Evolutionary conservation across 2,888 invertebrate genomes (phyloP), one percentile per base, ranked within the genome.

Genomic region (Tetropium fuscum): DNA sequence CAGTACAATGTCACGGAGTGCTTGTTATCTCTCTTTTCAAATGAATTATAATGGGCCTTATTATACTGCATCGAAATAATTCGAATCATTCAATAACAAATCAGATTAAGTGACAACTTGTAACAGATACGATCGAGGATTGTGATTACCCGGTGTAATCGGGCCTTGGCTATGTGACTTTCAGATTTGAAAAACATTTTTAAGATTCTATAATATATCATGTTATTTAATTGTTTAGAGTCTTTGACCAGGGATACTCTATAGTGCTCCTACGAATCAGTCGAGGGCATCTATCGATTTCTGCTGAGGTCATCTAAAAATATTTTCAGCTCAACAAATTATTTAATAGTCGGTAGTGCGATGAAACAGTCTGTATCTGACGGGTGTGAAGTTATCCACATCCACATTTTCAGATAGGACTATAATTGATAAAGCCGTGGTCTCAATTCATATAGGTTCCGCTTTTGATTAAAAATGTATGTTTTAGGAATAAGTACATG

Each of bases 41-140:
- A 58, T 56, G 58, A 55, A 62, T 58, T 53, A 62, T 62, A 62
- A 62, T 62, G 55, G 55, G 45, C 43, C 53, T 51, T 45, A 58
- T 62, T 62, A 56, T 62, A 62, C 53, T 55, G 36, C 53, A 53
- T 58, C 48, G 43, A 11, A 13, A 11, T 55, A 55, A 56, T 55
- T 55, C 45, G 51, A 53, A 56, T 60, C 58, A 60, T 60, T 55
- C 67, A 58, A 64, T 62, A 54, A 63, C 63, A 68, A 47, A 34
- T 19, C 30, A 32, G 47, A 47, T 47, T 32, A 47, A 47, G 47
- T 19, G 47, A 47, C 47, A 47, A 47, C 47, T 47, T 32, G 47
- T 47, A 47, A 47, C 19, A 15, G 47, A 47, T 47, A 47, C 47
- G 34, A 47, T 47, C 47, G 34, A 47, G 20, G 19, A 19, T 13